These are phyloP conservation scores for Paralvinella palmiformis DNA, from an alignment of 1,140 invertebrate genomes.

Conservation along the genomic window DNA sequence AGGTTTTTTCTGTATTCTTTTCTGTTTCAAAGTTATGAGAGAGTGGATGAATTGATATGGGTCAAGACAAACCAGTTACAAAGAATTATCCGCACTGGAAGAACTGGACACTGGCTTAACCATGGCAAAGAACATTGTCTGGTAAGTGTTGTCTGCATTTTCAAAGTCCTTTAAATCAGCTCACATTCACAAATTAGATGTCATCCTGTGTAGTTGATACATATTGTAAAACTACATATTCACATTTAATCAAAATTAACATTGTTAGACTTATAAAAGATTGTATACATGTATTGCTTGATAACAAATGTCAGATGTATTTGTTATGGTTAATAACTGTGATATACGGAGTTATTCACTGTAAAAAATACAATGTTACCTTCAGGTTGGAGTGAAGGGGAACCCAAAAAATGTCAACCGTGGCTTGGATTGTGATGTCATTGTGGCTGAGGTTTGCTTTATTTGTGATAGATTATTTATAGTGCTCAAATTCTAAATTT, in stretches of 20 bases:
- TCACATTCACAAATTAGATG: too few species aligned
- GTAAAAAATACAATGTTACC: neutral
- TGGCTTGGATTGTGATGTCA: conserved; percentile 94
- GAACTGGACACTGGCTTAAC: conserved; percentile 97
- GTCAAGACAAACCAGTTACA: conserved; percentile 98
- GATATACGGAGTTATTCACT: neutral
- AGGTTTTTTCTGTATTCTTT: neutral
- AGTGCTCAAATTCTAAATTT: too few species aligned
- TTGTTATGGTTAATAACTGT: too few species aligned
- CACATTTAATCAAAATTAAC: too few species aligned
- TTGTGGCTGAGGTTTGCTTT: conserved; percentile 96
- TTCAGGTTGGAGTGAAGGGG: conserved; percentile 83
- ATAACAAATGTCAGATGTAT: too few species aligned
- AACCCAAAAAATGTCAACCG: conserved; percentile 84
- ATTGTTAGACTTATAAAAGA: too few species aligned
- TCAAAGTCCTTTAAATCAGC: too few species aligned
- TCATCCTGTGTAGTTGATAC: too few species aligned
- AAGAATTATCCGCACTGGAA: conserved; percentile 89
- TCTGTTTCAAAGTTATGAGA: conserved; percentile 76
- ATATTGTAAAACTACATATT: too few species aligned
- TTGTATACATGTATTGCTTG: too few species aligned
- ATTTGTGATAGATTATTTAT: too few species aligned
- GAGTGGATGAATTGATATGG: conserved; percentile 97
- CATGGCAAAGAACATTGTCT: conserved; percentile 98
- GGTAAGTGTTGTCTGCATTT: too few species aligned